Conservation (phyloP, 1,140 invertebrate species). For the Micrasema minimum region DNA sequence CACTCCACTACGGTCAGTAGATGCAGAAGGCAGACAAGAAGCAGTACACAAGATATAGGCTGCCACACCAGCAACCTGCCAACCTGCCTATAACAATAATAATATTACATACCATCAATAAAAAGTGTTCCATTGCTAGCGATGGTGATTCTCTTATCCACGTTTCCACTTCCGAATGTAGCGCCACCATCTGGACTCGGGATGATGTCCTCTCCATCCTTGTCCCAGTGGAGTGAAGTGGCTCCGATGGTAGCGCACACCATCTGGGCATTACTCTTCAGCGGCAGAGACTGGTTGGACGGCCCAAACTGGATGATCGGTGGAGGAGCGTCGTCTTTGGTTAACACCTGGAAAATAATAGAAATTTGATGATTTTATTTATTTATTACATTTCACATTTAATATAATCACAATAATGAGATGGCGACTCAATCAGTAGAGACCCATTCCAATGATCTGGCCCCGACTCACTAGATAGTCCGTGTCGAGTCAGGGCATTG, state of each 20-base stretch:
- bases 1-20: too few species aligned
- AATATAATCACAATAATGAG: too few species aligned
- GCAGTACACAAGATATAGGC: too few species aligned
- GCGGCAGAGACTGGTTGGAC: conserved; percentile 88
- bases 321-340: conserved; percentile 83
- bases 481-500: too few species aligned
- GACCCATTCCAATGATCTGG: too few species aligned
- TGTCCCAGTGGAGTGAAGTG: conserved; percentile 82
- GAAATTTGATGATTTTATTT: conserved; percentile 7
- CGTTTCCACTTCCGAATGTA: conserved; percentile 51
- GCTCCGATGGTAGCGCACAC: conserved; percentile 82
- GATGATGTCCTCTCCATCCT: conserved; percentile 71
- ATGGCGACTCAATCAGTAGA: too few species aligned
- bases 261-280: conserved; percentile 82
- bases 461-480: too few species aligned
- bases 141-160: conserved; percentile 69
- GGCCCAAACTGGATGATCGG: conserved; percentile 91
- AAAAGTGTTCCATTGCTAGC: conserved; percentile 78
- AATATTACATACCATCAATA: conserved; percentile 85
- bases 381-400: too few species aligned
- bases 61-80: too few species aligned
- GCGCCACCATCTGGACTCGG: conserved; percentile 50
- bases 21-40: too few species aligned
- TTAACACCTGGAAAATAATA: conserved; percentile 71
- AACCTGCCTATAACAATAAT: too few species aligned